Evolutionary conservation across 2,888 invertebrate genomes (phyloP), one percentile per base, ranked within the genome.

Genomic region (Acanthosepion esculentum): DNA sequence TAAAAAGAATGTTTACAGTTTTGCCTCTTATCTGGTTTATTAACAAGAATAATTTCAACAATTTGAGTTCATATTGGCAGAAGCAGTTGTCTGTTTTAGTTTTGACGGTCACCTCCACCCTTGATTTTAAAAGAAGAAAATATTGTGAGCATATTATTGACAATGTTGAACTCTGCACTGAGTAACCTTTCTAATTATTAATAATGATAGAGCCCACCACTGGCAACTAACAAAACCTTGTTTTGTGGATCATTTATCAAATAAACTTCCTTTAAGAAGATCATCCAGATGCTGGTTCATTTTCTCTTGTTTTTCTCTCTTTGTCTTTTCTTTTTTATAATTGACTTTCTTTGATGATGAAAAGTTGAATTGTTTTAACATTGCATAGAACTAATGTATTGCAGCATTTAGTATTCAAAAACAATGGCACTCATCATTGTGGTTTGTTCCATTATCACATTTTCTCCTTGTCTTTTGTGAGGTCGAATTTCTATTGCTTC

Each of bases 331-430:
- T 6, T 64, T 78, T 78, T 29, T 78, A 29, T 78, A 41, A 41
- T 78, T 78, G 33, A 15, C 15, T 33, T n/a, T 78, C n/a, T 78
- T 78, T 18, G 29, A n/a, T 78, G 15, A 78, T 78, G 78, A 78
- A 78, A n/a, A 15, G n/a, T n/a, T n/a, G 78, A 78, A 78, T 78
- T 78, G 78, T 78, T 78, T n/a, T n/a, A 78, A 78, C 78, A 78
- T 78, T n/a, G 78, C 78, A 78, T 78, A n/a, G 78, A 78, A 78
- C 78, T 78, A 78, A 78, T 78, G n/a, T 78, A n/a, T 78, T 78
- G 78, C 78, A 33, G 33, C 78, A 78, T 78, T 78, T 78, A 33
- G 4, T 78, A 15, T 78, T 33, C 78, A 78, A 78, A 78, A 78
- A 78, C 78, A 78, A 78, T 78, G 33, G n/a, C 78, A 78, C 78